Evolutionary conservation across 2,113 vertebrate genomes (phyloP), one percentile per base, ranked within the genome.

Genomic region (Rhinolophus sinicus): DNA sequence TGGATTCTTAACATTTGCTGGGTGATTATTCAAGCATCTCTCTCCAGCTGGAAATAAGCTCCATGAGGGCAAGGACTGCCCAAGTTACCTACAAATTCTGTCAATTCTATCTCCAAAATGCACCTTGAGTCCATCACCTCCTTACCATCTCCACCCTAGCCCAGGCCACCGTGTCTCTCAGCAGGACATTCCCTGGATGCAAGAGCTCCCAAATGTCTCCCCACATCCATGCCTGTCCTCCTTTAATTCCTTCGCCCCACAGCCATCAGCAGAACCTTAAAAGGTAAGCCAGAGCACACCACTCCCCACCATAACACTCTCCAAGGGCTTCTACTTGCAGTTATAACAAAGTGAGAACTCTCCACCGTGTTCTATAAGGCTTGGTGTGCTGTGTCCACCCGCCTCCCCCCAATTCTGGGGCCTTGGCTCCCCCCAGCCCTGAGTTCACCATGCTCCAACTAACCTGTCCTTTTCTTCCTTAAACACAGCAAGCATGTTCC

Each of bases 361-460:
- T 6, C 38, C 28, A 44, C n/a, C 18, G 0, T 28, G 35, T 69
- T 56, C 62, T 22, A n/a, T 9, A 26, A 65, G 50, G 50, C 35
- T 24, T 11, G 18, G n/a, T 0, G 1, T 58, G 0, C 22, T 0
- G 3, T 6, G 3, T 12, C 21, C 40, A 44, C 40, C 6, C 5
- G 5, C 40, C 40, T 44, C 64, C 12, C 21, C 47, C 73, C 75
- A 67, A 3, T 24, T 47, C 56, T 69, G 3, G n/a, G 24, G 30
- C 44, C 11, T 52, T 50, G 14, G 69, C 26, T 35, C 22, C 26
- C n/a, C 19, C 10, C 0, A 5, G 47, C 21, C 33, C 52, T 0
- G 0, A 9, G 24, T 30, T 58, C 62, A 50, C 35, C 7, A 8
- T 3, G n/a, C 24, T 52, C 67, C 62, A 44, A 38, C 22, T 52